Conservation (phyloP, 64 coral and sea anemone genomes). For the Pocillopora verrucosa region DNA sequence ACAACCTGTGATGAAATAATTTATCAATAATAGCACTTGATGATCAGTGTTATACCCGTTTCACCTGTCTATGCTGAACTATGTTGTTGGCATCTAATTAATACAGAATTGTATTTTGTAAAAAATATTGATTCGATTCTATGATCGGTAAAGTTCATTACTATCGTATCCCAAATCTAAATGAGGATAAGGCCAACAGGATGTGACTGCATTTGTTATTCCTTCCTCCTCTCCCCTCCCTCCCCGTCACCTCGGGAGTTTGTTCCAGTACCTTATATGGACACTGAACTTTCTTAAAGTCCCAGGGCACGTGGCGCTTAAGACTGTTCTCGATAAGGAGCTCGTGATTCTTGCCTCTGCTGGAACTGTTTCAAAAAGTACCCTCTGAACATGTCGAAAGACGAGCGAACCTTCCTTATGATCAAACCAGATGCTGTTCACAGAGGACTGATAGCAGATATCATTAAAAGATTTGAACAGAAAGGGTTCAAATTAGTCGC, state of each 20-base stretch:
- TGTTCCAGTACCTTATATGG: not conserved
- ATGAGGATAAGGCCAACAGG: no score
- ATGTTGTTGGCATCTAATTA: no score
- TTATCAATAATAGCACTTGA: no score
- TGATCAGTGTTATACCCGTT: no score
- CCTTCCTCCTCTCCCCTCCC: not conserved
- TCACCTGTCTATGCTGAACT: no score
- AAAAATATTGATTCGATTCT: no score
- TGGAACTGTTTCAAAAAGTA: not conserved
- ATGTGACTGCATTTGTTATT: no score
- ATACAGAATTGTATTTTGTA: no score
- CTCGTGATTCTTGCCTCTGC: not conserved
- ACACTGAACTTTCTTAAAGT: not conserved
- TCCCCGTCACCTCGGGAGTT: not conserved
- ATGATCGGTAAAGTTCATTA: no score
- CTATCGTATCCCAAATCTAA: no score
- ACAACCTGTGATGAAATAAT: no score
- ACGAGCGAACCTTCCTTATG: conserved; percentile 96
- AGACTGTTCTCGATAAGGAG: not conserved
- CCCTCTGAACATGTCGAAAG: not conserved
- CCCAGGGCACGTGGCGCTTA: not conserved
- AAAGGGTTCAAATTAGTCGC: conserved; percentile 99
- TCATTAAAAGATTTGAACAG: conserved; percentile 95
- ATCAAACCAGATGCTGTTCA: conserved; percentile 95
- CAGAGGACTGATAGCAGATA: conserved; percentile 83